phyloP scores from a whole-genome alignment of 2,113 vertebrate genomes.

The Thamnophis sirtalis region DNA sequence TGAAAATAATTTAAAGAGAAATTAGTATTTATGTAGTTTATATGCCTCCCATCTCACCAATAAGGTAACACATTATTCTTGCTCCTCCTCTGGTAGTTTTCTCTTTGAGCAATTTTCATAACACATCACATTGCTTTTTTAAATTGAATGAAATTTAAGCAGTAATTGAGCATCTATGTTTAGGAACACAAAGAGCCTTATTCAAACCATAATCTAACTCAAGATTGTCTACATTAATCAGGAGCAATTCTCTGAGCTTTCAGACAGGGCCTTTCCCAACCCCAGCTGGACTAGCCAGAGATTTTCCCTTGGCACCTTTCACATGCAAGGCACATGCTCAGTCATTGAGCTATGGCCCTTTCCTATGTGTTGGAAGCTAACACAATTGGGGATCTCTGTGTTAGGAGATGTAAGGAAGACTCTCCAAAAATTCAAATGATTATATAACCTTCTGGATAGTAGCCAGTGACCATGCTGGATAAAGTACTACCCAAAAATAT shows the following conservation, averaged over 20 bases:
- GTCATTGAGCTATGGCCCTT: neutral
- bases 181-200: neutral
- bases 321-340: neutral
- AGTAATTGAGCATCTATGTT: neutral
- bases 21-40: neutral
- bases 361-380: neutral
- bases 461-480: neutral
- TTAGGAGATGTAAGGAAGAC: constrained; percentile 10
- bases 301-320: neutral
- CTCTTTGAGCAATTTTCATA: neutral
- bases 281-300: neutral
- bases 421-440: neutral
- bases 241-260: neutral
- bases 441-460: neutral
- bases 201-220: neutral
- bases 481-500: constrained; percentile 1
- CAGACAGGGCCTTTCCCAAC: neutral
- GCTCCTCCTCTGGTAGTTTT: neutral
- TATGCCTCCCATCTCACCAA: neutral
- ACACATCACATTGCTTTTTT: neutral
- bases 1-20: neutral
- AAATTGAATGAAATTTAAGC: neutral
- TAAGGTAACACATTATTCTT: neutral
- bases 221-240: neutral
- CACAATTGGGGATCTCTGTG: neutral